These are phyloP conservation scores for Agelastica alni DNA, from an alignment of 2,888 invertebrate genomes.

Conservation along the genomic window DNA sequence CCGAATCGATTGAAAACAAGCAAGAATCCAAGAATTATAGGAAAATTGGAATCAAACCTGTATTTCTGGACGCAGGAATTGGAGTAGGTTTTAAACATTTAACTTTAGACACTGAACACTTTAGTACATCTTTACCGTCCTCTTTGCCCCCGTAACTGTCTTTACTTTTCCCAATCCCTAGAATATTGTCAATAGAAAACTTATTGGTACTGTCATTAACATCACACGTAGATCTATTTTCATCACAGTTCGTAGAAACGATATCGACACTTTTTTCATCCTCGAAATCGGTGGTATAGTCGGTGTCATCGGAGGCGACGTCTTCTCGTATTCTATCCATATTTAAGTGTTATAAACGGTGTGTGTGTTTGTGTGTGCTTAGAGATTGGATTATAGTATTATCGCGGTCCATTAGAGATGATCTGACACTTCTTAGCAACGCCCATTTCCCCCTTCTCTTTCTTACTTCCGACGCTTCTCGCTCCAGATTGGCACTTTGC, in stretches of 20 bases:
- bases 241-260: slow-evolving; percentile 39
- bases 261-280: slow-evolving; percentile 47
- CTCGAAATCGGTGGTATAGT: slow-evolving; percentile 37
- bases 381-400: slow-evolving; percentile 22
- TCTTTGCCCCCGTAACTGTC: slow-evolving; percentile 29
- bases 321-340: slow-evolving; percentile 33
- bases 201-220: slow-evolving; percentile 46
- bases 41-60: no score
- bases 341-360: slow-evolving; percentile 21
- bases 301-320: slow-evolving; percentile 27
- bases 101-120: slow-evolving; percentile 37
- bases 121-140: slow-evolving; percentile 29
- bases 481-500: slow-evolving; percentile 57
- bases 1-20: no score
- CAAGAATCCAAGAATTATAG: no score
- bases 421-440: slow-evolving; percentile 49
- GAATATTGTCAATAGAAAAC: slow-evolving; percentile 55
- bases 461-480: slow-evolving; percentile 39
- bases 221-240: slow-evolving; percentile 35
- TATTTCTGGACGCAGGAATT: slow-evolving; percentile 40
- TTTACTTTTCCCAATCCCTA: slow-evolving; percentile 46
- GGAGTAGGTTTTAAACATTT: slow-evolving; percentile 53
- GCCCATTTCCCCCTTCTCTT: slow-evolving; percentile 32
- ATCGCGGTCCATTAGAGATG: slow-evolving; percentile 52
- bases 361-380: no score